Evolutionary conservation across 2,888 invertebrate species (phyloP).

Genomic region (Mimas tiliae): DNA sequence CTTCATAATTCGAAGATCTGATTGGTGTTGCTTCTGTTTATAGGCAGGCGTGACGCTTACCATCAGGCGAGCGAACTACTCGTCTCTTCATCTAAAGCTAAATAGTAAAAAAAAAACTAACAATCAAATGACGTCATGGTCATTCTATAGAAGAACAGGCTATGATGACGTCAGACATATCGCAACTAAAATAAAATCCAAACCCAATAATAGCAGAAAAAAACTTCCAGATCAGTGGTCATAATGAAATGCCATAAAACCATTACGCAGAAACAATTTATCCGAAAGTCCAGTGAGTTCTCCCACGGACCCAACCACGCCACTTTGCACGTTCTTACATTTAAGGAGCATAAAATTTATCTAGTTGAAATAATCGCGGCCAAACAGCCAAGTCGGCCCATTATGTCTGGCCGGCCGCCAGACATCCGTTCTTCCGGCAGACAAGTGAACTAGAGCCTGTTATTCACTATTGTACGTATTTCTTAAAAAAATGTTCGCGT

Average conservation of each 20-base stretch:
- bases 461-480: constrained; percentile 47
- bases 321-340: constrained; percentile 67
- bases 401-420: constrained; percentile 70
- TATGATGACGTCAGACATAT: neutral
- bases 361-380: constrained; percentile 73
- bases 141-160: too few relatives aligned
- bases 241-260: constrained; percentile 21
- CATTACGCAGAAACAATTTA: constrained; percentile 28
- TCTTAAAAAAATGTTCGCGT: constrained; percentile 35
- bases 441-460: constrained; percentile 49
- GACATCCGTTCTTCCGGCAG: constrained; percentile 52
- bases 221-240: neutral
- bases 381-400: constrained; percentile 60
- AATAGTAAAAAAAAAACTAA: too few relatives aligned
- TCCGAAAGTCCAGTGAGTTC: constrained; percentile 36
- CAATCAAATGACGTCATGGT: too few relatives aligned
- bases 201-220: neutral
- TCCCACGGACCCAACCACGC: constrained; percentile 37
- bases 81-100: too few relatives aligned
- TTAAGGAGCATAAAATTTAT: constrained; percentile 74
- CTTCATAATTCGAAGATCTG: too few relatives aligned
- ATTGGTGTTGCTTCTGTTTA: too few relatives aligned
- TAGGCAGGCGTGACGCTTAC: too few relatives aligned
- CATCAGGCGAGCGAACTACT: too few relatives aligned
- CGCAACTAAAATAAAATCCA: neutral